Percentiles rank a stretch among this genome's conserved stretches.
phyloP scores from a whole-genome alignment of 2,888 invertebrate species.

The Yponomeuta plumbellus region DNA sequence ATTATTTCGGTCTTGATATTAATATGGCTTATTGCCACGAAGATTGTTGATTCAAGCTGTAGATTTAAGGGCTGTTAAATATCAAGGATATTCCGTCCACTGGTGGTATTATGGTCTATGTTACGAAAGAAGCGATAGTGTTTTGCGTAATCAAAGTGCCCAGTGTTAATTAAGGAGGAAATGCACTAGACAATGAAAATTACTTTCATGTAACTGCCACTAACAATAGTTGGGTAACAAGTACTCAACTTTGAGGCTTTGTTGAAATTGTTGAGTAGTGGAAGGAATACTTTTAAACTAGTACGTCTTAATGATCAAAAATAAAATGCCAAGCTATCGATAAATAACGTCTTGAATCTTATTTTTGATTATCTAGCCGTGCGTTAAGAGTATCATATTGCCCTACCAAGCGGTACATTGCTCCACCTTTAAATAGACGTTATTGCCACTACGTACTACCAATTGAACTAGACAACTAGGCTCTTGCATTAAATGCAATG shows the following conservation, averaged over 20 bases:
- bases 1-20: no score
- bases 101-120: neutral
- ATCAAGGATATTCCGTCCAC: neutral
- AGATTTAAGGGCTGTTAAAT: neutral
- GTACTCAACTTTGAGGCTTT: constrained; percentile 18
- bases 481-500: neutral
- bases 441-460: no score
- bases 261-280: neutral
- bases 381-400: no score
- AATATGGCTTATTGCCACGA: no score
- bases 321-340: no score
- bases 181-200: constrained; percentile 72
- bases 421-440: no score
- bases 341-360: no score
- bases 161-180: constrained; percentile 48
- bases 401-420: no score
- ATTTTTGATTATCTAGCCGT: no score
- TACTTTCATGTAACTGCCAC: constrained; percentile 52
- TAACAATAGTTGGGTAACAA: constrained; percentile 47
- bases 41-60: no score
- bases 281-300: neutral
- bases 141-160: constrained; percentile 45
- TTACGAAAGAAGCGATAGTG: neutral
- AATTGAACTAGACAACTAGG: neutral
- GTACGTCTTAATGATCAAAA: no score